phyloP scores from a whole-genome alignment of 2,888 invertebrate species.

The Cephus nigrinus region DNA sequence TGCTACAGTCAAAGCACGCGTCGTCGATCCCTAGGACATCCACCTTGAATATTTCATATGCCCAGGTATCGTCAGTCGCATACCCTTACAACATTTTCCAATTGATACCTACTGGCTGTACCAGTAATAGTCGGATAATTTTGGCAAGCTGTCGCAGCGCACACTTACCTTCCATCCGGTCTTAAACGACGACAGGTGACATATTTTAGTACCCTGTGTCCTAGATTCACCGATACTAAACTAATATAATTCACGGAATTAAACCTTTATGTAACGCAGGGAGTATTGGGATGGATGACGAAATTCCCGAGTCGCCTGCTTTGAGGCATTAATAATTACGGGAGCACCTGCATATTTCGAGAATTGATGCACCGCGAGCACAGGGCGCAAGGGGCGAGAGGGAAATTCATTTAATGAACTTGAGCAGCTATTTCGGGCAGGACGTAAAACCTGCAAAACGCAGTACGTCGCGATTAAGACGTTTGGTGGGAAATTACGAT shows the following conservation, averaged over 20 bases:
- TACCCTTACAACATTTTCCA: slow-evolving; percentile 21
- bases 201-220: slow-evolving; percentile 9
- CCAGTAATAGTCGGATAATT: slow-evolving; percentile 20
- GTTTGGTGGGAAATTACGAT: too few species aligned
- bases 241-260: slow-evolving; percentile 10
- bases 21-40: too few species aligned
- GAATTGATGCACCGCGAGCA: neutral
- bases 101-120: slow-evolving; percentile 3
- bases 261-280: neutral
- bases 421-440: too few species aligned
- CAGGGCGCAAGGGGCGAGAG: neutral
- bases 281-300: too few species aligned
- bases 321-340: too few species aligned
- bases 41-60: too few species aligned
- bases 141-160: slow-evolving; percentile 16
- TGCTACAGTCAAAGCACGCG: too few species aligned
- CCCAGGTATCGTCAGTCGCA: too few species aligned
- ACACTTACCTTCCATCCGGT: slow-evolving; percentile 4
- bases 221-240: slow-evolving; percentile 10
- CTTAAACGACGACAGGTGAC: slow-evolving; percentile 9
- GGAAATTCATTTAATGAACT: neutral
- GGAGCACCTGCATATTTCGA: neutral
- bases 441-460: too few species aligned
- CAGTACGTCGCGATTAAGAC: too few species aligned
- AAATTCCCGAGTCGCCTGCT: too few species aligned